These are phyloP conservation scores for Stichodactyla mertensii DNA, from an alignment of 64 coral and sea anemone genomes.

Conservation along the genomic window DNA sequence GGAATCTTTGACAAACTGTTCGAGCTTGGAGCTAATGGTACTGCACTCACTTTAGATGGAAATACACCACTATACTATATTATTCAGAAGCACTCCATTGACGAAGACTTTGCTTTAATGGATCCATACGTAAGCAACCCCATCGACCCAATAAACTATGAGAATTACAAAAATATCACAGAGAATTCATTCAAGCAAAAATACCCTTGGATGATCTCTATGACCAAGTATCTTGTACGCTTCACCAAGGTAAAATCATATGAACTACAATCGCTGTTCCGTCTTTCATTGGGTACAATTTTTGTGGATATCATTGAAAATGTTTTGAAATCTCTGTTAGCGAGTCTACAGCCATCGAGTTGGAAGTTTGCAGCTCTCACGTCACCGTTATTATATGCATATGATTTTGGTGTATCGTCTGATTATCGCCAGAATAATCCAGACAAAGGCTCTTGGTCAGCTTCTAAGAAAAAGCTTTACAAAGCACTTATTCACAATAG, in stretches of 20 bases:
- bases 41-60: constrained; percentile 21
- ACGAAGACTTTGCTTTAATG: constrained; percentile 17
- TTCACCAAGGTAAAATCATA: neutral
- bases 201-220: neutral
- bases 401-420: neutral
- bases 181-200: neutral
- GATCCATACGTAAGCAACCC: constrained; percentile 57
- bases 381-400: no score
- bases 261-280: neutral
- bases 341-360: neutral
- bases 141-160: constrained; percentile 21
- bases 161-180: neutral
- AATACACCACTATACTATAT: constrained; percentile 45
- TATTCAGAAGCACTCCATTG: constrained; percentile 13
- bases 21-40: constrained; percentile 31
- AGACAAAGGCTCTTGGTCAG: no score
- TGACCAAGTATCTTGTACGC: neutral
- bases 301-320: neutral
- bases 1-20: constrained; percentile 17
- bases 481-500: neutral
- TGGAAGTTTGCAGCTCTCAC: no score
- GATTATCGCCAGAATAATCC: no score
- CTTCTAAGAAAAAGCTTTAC: neutral
- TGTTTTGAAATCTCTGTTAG: neutral
- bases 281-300: neutral